Conservation (phyloP, 2,113 vertebrate genomes). For the Gobiocypris rarus region DNA sequence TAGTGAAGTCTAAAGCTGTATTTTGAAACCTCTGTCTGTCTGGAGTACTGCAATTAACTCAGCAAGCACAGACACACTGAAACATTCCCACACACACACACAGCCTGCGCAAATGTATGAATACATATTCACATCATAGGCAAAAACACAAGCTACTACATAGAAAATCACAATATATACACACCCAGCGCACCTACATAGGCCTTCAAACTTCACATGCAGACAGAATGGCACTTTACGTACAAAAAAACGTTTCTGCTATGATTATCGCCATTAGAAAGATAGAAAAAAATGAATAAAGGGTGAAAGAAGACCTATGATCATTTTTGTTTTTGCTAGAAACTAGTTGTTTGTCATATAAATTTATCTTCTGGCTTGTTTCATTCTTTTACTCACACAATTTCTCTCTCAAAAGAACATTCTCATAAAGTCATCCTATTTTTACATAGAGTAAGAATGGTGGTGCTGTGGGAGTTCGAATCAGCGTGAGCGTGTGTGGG, state of each 20-base stretch:
- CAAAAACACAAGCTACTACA: background rate
- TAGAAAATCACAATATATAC: background rate
- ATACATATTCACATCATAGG: background rate
- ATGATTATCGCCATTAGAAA: background rate
- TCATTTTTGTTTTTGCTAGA: background rate
- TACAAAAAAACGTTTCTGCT: background rate
- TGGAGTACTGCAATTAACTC: constrained; percentile 50
- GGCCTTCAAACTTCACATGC: background rate
- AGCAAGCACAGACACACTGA: constrained; percentile 35
- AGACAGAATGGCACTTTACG: background rate
- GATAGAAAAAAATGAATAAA: background rate
- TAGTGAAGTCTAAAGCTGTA: constrained; percentile 41
- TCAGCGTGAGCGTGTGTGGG: background rate
- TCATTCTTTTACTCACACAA: background rate
- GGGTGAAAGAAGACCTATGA: background rate
- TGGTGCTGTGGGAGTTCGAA: background rate
- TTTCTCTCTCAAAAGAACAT: background rate
- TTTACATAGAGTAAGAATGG: background rate
- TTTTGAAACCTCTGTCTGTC: constrained; percentile 51
- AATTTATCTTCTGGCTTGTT: background rate
- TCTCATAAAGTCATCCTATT: constrained; percentile 6
- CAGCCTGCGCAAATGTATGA: background rate
- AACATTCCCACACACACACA: constrained; percentile 27
- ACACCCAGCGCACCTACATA: background rate
- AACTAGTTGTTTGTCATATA: background rate